Percentiles rank a stretch among this genome's conserved stretches.
Evolutionary conservation across 2,113 vertebrate genomes (phyloP).

Genomic region (Acrocephalus arundinaceus): DNA sequence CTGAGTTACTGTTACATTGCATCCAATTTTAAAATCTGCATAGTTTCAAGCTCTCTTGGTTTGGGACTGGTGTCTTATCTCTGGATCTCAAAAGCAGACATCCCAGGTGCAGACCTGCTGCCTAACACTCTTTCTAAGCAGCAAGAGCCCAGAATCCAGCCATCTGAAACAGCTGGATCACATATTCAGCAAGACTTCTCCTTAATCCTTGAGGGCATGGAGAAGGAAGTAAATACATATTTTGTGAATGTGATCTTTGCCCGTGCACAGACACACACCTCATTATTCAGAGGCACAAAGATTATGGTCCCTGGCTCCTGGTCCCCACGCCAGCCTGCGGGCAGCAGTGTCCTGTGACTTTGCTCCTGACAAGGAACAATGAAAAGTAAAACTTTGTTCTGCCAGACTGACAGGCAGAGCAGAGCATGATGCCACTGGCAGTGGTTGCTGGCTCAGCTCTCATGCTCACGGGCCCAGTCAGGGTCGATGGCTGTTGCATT

Average conservation of each 20-base stretch:
- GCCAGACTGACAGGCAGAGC: not conserved
- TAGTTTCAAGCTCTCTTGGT: not conserved
- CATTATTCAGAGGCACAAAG: not conserved
- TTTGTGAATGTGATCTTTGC: not conserved
- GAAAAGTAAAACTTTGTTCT: not conserved
- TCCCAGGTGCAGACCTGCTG: not conserved
- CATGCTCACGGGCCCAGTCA: not conserved
- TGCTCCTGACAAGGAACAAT: not conserved
- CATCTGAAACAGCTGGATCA: not conserved
- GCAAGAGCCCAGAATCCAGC: not conserved
- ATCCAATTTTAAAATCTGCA: not conserved
- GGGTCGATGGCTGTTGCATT: accelerated
- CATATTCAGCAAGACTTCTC: not conserved
- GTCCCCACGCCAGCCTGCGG: not conserved
- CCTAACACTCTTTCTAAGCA: not conserved
- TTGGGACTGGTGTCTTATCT: not conserved
- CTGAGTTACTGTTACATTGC: not conserved
- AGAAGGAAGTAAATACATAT: not conserved
- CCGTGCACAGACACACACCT: not conserved
- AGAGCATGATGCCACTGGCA: not conserved
- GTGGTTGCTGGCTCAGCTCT: not conserved
- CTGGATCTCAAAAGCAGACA: not conserved
- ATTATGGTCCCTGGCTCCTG: not conserved
- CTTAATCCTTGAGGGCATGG: not conserved
- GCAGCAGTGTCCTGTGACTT: not conserved